phyloP scores from a whole-genome alignment of 2,888 invertebrate species.

The Acanthosoma haemorrhoidale region DNA sequence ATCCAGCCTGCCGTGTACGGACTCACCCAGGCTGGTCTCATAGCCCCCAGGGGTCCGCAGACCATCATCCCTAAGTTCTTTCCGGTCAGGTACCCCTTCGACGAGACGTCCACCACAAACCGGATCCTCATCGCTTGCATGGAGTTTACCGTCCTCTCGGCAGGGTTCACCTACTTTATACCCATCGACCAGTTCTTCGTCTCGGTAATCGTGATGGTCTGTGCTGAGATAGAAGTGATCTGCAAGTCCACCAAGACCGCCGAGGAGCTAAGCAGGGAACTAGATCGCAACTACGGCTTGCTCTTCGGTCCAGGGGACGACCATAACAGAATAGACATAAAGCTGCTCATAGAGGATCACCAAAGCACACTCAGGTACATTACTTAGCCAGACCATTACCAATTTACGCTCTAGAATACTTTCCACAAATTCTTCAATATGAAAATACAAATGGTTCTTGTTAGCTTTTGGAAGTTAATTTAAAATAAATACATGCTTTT shows the following conservation, averaged over 20 bases:
- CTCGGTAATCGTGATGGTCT: conserved; percentile 22
- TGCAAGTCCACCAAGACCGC: not conserved
- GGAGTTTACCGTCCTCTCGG: conserved; percentile 19
- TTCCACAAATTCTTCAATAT: no score
- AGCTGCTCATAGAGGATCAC: conserved; percentile 13
- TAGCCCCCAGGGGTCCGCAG: not conserved
- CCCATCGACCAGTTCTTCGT: conserved; percentile 27
- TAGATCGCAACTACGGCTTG: not conserved
- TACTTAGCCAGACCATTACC: no score
- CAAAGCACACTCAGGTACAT: conserved; percentile 7
- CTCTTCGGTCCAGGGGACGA: not conserved
- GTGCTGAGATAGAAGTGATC: conserved; percentile 17
- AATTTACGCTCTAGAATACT: no score
- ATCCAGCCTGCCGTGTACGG: conserved; percentile 11
- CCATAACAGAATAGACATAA: not conserved
- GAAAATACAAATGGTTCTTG: no score
- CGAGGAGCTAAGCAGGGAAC: not conserved
- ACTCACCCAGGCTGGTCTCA: not conserved
- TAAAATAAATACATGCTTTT: no score
- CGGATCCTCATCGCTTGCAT: conserved; percentile 17
- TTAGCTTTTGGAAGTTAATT: no score
- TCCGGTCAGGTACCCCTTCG: conserved; percentile 20
- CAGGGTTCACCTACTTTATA: conserved; percentile 24
- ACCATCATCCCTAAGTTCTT: conserved; percentile 21
- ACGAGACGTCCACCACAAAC: not conserved